Percentiles rank a stretch among this genome's conserved stretches.
Evolutionary conservation across 2,888 invertebrate genomes (phyloP).

Genomic region (Dorcus hopei): DNA sequence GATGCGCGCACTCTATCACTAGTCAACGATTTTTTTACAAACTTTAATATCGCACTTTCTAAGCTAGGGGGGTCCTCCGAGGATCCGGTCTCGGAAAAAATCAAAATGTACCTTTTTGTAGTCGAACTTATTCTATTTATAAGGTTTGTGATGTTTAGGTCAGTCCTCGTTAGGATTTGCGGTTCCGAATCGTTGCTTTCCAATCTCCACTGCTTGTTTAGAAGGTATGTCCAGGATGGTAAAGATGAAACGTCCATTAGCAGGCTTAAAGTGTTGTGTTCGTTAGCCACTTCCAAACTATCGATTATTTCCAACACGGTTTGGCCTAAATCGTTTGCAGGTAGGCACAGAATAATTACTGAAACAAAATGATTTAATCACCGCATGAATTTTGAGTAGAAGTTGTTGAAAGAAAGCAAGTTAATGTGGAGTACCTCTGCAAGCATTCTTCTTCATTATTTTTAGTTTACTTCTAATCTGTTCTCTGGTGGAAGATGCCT

Average conservation of each 20-base stretch:
- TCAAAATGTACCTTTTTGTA: slow-evolving; percentile 38
- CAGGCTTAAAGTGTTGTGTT: slow-evolving; percentile 47
- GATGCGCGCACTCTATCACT: too few relatives aligned
- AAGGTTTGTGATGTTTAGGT: not conserved
- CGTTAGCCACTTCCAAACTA: slow-evolving; percentile 45
- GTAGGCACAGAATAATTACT: slow-evolving; percentile 54
- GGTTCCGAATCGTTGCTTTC: slow-evolving; percentile 2
- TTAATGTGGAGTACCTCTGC: slow-evolving; percentile 45
- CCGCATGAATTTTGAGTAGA: not conserved
- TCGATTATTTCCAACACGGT: slow-evolving; percentile 49
- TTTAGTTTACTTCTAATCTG: slow-evolving; percentile 48
- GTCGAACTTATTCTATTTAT: slow-evolving; percentile 28
- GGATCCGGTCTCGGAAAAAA: slow-evolving; percentile 35
- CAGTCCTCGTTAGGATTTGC: not conserved
- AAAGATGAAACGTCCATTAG: slow-evolving; percentile 50
- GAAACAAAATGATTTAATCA: slow-evolving; percentile 30
- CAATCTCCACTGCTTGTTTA: slow-evolving; percentile 2
- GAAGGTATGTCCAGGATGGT: slow-evolving; percentile 41
- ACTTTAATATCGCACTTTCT: slow-evolving; percentile 30
- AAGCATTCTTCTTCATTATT: slow-evolving; percentile 49
- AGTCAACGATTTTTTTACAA: slow-evolving; percentile 24
- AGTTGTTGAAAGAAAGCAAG: not conserved
- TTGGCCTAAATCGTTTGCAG: slow-evolving; percentile 48
- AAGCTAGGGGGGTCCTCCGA: slow-evolving; percentile 20
- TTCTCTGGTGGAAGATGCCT: slow-evolving; percentile 43